Evolutionary conservation across 1,140 invertebrate genomes (phyloP).

Genomic region (Tribolium madens): DNA sequence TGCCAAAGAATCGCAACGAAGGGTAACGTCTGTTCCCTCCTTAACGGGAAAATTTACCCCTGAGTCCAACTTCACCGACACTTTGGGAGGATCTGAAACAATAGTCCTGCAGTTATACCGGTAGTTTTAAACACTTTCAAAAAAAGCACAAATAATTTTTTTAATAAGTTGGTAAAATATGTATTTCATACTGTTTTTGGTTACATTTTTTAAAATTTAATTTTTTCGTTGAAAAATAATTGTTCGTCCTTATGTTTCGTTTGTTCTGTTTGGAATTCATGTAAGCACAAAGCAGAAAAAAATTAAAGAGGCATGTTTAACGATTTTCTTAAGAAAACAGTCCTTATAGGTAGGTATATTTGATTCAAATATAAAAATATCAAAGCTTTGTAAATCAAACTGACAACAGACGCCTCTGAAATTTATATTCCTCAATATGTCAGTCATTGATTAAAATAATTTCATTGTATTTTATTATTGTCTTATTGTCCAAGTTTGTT

Average conservation of each 20-base stretch:
- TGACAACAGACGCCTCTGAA: not conserved
- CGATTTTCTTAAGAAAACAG: not conserved
- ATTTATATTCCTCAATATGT: not conserved
- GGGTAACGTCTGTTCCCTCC: slow-evolving; percentile 72
- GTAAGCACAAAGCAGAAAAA: not conserved
- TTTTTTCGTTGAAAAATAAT: no score
- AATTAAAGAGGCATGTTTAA: slow-evolving; percentile 4
- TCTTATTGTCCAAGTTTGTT: no score
- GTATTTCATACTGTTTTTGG: no score
- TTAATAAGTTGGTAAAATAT: no score
- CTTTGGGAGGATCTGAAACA: slow-evolving; percentile 64
- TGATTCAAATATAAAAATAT: slow-evolving; percentile 17
- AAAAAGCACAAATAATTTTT: no score
- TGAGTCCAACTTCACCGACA: slow-evolving; percentile 61
- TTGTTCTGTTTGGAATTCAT: not conserved
- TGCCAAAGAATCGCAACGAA: slow-evolving; percentile 70
- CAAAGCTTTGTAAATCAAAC: slow-evolving; percentile 7
- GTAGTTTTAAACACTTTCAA: slow-evolving; percentile 2
- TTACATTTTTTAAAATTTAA: no score
- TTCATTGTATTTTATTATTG: not conserved
- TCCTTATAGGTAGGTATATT: not conserved
- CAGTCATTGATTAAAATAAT: not conserved
- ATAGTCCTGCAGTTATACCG: slow-evolving; percentile 29
- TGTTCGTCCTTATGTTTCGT: not conserved
- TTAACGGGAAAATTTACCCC: slow-evolving; percentile 58